Percentiles rank a stretch among this genome's conserved stretches.
phyloP scores from a whole-genome alignment of 2,797 vertebrate species.

The Liparis tanakae region DNA sequence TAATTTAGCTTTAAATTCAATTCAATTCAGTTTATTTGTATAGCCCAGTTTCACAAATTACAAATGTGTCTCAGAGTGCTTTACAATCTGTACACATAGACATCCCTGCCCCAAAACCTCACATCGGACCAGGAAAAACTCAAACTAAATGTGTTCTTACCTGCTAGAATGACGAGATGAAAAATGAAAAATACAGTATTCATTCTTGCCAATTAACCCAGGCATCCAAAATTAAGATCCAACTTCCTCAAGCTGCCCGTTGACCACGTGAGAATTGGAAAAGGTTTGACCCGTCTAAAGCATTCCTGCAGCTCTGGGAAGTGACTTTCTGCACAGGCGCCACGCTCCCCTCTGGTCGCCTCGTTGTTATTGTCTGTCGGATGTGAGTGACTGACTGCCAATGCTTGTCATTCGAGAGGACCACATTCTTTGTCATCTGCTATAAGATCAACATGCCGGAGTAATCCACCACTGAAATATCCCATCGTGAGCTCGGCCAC shows the following conservation, averaged over 20 bases:
- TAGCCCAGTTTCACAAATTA: no score
- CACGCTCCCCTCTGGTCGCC: slow-evolving; percentile 36
- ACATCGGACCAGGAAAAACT: no score
- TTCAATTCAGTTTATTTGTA: no score
- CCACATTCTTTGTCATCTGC: slow-evolving; percentile 63
- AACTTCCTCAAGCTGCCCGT: slow-evolving; percentile 23
- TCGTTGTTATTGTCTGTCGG: slow-evolving; percentile 62
- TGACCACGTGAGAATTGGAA: slow-evolving; percentile 47
- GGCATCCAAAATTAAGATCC: slow-evolving; percentile 42
- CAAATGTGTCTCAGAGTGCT: no score
- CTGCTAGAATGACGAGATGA: slow-evolving; percentile 63
- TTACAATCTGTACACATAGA: no score
- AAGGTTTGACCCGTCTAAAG: slow-evolving; percentile 55
- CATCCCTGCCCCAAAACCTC: no score
- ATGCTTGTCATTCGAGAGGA: slow-evolving; percentile 71
- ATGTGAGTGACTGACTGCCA: slow-evolving; percentile 64
- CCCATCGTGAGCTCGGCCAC: slow-evolving; percentile 52
- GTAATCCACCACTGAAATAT: slow-evolving; percentile 74
- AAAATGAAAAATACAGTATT: slow-evolving; percentile 44
- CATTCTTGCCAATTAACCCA: slow-evolving; percentile 59
- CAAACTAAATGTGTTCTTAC: slow-evolving; percentile 72
- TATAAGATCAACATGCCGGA: slow-evolving; percentile 69
- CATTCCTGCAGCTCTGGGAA: slow-evolving; percentile 51
- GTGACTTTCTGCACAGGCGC: slow-evolving; percentile 39
- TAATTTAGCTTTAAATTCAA: neutral